These are phyloP conservation scores for Bothrops jararaca DNA, from an alignment of 2,113 vertebrate species.

Conservation along the genomic window DNA sequence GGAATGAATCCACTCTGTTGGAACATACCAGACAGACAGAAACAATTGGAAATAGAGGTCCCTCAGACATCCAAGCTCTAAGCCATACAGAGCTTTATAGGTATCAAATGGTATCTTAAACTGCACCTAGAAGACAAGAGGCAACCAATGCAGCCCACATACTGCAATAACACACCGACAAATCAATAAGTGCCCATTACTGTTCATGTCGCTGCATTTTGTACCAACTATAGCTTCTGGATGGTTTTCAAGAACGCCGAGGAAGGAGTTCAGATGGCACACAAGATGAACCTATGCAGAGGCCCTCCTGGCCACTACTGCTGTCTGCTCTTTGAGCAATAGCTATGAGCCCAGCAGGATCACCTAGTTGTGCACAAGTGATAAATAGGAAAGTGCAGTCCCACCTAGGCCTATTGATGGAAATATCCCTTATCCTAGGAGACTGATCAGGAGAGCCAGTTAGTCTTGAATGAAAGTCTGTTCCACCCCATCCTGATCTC, in stretches of 20 bases:
- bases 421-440: neutral
- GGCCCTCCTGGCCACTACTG: neutral
- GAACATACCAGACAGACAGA: neutral
- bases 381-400: neutral
- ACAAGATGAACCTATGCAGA: neutral
- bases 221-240: neutral
- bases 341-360: neutral
- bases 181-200: neutral
- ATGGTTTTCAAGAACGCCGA: neutral
- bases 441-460: neutral
- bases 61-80: neutral
- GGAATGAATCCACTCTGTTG: neutral
- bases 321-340: neutral
- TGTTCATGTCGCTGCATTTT: neutral
- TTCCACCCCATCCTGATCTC: neutral
- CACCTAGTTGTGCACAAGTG: neutral
- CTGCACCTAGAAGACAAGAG: neutral
- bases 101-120: neutral
- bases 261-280: neutral
- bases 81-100: neutral
- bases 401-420: neutral
- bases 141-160: neutral
- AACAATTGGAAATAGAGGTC: neutral
- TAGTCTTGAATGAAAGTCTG: neutral
- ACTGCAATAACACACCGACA: neutral